Conservation (phyloP, 2,888 invertebrate genomes). For the Luffia ferchaultella region DNA sequence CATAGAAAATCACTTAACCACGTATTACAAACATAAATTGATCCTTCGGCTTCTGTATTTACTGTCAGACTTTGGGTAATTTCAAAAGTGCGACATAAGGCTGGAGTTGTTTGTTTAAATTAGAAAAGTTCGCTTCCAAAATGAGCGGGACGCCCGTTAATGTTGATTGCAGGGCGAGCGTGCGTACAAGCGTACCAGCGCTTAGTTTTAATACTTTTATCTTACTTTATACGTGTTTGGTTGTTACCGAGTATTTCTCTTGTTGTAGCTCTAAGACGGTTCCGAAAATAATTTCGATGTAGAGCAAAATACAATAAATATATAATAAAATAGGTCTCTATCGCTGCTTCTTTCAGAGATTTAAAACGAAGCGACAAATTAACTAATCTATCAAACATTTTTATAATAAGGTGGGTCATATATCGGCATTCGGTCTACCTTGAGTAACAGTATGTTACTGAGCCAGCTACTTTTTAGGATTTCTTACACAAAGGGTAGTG, state of each 20-base stretch:
- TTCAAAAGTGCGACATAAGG: not conserved
- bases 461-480: no score
- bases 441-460: no score
- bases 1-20: not conserved
- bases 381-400: not conserved
- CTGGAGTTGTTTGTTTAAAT: not conserved
- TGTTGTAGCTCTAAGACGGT: not conserved
- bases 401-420: not conserved
- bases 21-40: not conserved
- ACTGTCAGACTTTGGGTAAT: not conserved
- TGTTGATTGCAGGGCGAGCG: not conserved
- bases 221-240: not conserved
- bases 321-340: not conserved
- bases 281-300: not conserved
- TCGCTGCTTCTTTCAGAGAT: not conserved
- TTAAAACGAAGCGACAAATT: not conserved
- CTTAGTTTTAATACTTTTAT: not conserved
- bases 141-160: not conserved
- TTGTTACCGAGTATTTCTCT: not conserved
- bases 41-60: not conserved
- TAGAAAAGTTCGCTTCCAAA: not conserved
- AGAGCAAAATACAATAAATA: not conserved
- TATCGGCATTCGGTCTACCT: no score
- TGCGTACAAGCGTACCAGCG: no score
- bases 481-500: no score